These are phyloP conservation scores for Mobula hypostoma DNA, from an alignment of 2,113 vertebrate species.

Conservation along the genomic window DNA sequence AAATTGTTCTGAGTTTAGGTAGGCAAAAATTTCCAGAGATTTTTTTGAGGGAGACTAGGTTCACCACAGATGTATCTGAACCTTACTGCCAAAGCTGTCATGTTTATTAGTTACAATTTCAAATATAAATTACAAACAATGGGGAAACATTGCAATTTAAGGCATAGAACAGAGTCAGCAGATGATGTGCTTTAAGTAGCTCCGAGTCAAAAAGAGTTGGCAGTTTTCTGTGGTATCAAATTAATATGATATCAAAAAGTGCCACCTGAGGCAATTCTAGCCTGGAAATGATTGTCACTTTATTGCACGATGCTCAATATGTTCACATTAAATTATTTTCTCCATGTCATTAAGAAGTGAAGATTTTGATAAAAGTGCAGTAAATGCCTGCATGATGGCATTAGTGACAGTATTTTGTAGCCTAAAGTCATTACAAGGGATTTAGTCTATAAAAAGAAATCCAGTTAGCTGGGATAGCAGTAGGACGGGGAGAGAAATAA, in stretches of 20 bases:
- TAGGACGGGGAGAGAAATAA: neutral
- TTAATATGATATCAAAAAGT: neutral
- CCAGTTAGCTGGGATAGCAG: neutral
- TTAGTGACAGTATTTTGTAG: neutral
- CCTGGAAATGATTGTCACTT: neutral
- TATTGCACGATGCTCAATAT: neutral
- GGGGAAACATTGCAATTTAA: neutral
- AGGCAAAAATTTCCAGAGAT: neutral
- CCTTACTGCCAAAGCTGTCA: neutral
- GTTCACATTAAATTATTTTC: neutral
- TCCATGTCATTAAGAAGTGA: neutral
- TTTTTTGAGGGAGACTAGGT: neutral
- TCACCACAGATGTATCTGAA: neutral
- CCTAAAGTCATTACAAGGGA: neutral
- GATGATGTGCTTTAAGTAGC: neutral
- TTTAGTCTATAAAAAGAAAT: constrained; percentile 4
- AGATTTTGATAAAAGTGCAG: neutral
- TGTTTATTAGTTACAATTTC: neutral
- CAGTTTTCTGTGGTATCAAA: neutral
- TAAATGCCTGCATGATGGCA: neutral
- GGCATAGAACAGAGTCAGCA: neutral
- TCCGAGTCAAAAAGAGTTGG: neutral
- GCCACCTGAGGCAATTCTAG: neutral
- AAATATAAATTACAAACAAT: neutral
- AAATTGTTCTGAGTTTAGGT: neutral